phyloP scores from a whole-genome alignment of 2,888 invertebrate species.

The Pseudococcus jackbeardsleyi region DNA sequence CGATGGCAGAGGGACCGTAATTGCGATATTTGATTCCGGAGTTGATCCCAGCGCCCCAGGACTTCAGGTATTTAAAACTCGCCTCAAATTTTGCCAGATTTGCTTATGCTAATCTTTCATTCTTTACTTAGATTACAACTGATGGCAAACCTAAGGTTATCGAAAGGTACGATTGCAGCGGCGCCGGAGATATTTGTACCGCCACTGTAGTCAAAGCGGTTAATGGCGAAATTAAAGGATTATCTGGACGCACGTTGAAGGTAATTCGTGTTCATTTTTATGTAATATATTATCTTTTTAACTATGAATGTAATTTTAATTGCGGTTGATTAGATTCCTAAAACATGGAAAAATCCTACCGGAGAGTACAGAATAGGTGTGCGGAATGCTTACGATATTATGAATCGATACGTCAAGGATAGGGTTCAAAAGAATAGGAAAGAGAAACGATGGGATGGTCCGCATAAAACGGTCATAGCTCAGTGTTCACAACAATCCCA shows the following conservation, averaged over 20 bases:
- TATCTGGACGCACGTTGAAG: conserved; percentile 90
- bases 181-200: conserved; percentile 96
- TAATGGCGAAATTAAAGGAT: conserved; percentile 84
- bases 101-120: conserved; percentile 52
- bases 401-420: conserved; percentile 79
- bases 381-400: conserved; percentile 87
- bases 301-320: not conserved
- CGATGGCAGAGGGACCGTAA: conserved; percentile 91
- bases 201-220: conserved; percentile 79
- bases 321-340: conserved; percentile 77
- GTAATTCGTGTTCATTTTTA: conserved; percentile 71
- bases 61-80: conserved; percentile 79
- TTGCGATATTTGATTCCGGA: conserved; percentile 98
- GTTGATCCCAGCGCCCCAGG: conserved; percentile 97
- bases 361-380: conserved; percentile 90
- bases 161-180: conserved; percentile 95
- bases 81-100: not conserved
- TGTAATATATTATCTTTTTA: not conserved
- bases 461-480: conserved; percentile 78
- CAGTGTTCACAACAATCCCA: conserved; percentile 17
- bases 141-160: conserved; percentile 93
- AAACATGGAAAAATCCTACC: conserved; percentile 85
- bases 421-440: conserved; percentile 84
- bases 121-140: conserved; percentile 79
- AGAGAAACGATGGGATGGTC: conserved; percentile 87